Conservation (phyloP, 2,797 vertebrate species). For the Sebastolobus alascanus region DNA sequence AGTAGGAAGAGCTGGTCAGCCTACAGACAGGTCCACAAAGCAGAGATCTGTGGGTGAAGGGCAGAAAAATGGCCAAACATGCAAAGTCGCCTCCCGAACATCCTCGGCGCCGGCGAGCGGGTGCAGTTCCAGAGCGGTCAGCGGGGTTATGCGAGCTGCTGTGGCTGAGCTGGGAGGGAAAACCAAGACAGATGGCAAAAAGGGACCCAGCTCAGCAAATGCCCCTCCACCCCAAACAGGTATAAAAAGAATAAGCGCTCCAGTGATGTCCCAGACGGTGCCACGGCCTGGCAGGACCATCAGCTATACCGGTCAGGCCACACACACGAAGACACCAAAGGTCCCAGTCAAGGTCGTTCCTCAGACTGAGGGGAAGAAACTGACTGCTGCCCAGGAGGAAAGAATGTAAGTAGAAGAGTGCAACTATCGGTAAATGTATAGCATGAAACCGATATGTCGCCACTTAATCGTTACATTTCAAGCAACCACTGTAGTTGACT, state of each 20-base stretch:
- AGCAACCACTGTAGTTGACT: neutral
- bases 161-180: conserved; percentile 13
- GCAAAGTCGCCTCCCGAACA: neutral
- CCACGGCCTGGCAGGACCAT: conserved; percentile 46
- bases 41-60: neutral
- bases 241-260: neutral
- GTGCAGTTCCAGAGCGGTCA: neutral
- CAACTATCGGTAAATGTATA: neutral
- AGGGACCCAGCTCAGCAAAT: neutral
- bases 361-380: conserved; percentile 62
- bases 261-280: conserved; percentile 41
- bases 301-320: conserved; percentile 9
- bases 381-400: conserved; percentile 80
- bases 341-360: conserved; percentile 36
- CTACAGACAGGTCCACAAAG: neutral
- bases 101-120: neutral
- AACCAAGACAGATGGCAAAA: conserved; percentile 12
- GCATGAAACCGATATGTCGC: neutral
- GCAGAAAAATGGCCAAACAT: neutral
- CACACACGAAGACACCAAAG: conserved; percentile 53
- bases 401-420: conserved; percentile 78
- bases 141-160: neutral
- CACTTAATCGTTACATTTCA: neutral
- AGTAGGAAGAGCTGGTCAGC: neutral
- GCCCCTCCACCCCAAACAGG: neutral